These are phyloP conservation scores for Mirza zaza DNA, from an alignment of 2,113 vertebrate species.

Conservation along the genomic window DNA sequence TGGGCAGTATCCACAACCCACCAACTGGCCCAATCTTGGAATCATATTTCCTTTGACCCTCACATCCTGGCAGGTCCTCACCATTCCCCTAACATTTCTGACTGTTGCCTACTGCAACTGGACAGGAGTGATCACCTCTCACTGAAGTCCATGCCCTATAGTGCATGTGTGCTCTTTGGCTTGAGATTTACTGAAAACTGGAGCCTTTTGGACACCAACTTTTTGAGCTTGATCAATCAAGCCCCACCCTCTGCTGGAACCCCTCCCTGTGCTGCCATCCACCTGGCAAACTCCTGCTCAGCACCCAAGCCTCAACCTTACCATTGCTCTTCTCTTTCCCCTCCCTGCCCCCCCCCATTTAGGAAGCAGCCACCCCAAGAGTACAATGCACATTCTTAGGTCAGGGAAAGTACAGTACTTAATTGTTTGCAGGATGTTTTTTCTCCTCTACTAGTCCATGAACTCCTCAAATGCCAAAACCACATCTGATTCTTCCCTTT, in stretches of 20 bases:
- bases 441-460: not conserved
- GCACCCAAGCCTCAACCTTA: not conserved
- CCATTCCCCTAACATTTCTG: not conserved
- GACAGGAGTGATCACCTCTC: not conserved
- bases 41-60: slow-evolving; percentile 16
- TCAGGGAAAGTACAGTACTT: not conserved
- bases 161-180: not conserved
- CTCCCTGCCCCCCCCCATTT: no score
- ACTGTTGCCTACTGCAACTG: not conserved
- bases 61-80: not conserved
- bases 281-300: not conserved
- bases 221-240: not conserved
- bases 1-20: not conserved
- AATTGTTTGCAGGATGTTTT: not conserved
- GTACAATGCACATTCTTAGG: not conserved
- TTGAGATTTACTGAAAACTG: not conserved
- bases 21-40: not conserved
- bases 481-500: not conserved
- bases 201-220: not conserved
- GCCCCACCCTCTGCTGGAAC: not conserved
- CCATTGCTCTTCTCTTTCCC: not conserved
- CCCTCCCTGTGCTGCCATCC: not conserved
- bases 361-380: not conserved
- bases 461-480: slow-evolving; percentile 16
- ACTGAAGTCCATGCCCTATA: not conserved